Conservation (phyloP, 2,888 invertebrate species). For the Drosophila greeni region DNA sequence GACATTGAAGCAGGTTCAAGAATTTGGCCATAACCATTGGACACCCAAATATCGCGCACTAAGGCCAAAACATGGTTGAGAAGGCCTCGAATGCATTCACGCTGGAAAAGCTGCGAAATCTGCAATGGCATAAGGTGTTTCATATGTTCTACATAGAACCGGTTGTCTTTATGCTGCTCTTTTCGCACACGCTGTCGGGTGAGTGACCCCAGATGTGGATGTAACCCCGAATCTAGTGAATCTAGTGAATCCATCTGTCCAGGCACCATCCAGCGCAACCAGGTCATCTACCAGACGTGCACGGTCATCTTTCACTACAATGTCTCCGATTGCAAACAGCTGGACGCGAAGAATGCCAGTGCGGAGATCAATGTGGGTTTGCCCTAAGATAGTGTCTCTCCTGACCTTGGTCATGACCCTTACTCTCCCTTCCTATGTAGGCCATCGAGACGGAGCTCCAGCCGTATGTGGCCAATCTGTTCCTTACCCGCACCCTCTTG, state of each 20-base stretch:
- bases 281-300: slow-evolving; percentile 85
- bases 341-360: slow-evolving; percentile 79
- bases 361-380: slow-evolving; percentile 77
- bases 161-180: slow-evolving; percentile 74
- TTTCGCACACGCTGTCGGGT: slow-evolving; percentile 74
- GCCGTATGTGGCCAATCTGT: slow-evolving; percentile 82
- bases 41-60: background rate
- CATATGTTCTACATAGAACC: slow-evolving; percentile 76
- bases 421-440: slow-evolving; percentile 45
- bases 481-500: slow-evolving; percentile 82
- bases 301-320: slow-evolving; percentile 81
- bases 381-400: background rate
- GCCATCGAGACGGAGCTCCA: slow-evolving; percentile 82
- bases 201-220: slow-evolving; percentile 43
- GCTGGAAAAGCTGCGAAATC: slow-evolving; percentile 53
- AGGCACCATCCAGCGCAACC: slow-evolving; percentile 82
- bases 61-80: slow-evolving; percentile 62
- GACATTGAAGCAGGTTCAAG: slow-evolving; percentile 11
- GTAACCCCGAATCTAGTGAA: background rate
- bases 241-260: background rate
- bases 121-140: slow-evolving; percentile 69
- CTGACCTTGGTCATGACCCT: background rate
- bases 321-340: slow-evolving; percentile 80
- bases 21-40: slow-evolving; percentile 8
- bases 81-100: slow-evolving; percentile 49